Evolutionary conservation across 1,140 invertebrate species (phyloP).

Genomic region (Drosophila neocordata): DNA sequence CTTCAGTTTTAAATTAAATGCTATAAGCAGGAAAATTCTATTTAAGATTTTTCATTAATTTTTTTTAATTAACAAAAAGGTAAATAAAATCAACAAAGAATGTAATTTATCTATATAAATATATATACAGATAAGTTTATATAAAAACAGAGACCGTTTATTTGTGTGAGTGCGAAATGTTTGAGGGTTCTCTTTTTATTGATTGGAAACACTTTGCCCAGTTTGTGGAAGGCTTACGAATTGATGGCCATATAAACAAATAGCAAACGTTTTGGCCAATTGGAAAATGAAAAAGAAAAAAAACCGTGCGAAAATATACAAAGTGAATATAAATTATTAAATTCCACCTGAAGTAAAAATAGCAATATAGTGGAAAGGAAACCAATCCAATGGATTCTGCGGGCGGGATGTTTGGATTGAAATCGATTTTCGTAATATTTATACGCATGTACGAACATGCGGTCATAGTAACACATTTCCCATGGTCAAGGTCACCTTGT

Average conservation of each 20-base stretch:
- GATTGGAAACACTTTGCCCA: slow-evolving; percentile 48
- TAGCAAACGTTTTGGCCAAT: slow-evolving; percentile 19
- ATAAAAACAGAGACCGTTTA: not conserved
- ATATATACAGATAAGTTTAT: too few species aligned
- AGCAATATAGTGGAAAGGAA: not conserved
- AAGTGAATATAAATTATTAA: slow-evolving; percentile 13
- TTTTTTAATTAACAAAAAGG: slow-evolving; percentile 20
- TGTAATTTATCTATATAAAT: not conserved
- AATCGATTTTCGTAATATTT: not conserved
- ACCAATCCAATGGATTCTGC: not conserved
- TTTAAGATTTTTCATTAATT: slow-evolving; percentile 30
- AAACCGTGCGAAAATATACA: slow-evolving; percentile 4
- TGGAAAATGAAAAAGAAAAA: not conserved
- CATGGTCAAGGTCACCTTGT: not conserved
- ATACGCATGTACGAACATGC: too few species aligned
- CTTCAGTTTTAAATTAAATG: not conserved
- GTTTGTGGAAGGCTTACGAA: slow-evolving; percentile 39
- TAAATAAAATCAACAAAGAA: slow-evolving; percentile 42
- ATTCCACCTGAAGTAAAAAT: slow-evolving; percentile 1
- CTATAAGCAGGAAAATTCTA: not conserved
- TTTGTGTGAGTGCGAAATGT: slow-evolving; percentile 5
- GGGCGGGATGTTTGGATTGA: not conserved
- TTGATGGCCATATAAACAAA: slow-evolving; percentile 63
- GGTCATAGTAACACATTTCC: not conserved
- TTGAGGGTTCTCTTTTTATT: slow-evolving; percentile 36